Conservation (phyloP, 1,140 invertebrate genomes). For the Laupala kohalensis region DNA sequence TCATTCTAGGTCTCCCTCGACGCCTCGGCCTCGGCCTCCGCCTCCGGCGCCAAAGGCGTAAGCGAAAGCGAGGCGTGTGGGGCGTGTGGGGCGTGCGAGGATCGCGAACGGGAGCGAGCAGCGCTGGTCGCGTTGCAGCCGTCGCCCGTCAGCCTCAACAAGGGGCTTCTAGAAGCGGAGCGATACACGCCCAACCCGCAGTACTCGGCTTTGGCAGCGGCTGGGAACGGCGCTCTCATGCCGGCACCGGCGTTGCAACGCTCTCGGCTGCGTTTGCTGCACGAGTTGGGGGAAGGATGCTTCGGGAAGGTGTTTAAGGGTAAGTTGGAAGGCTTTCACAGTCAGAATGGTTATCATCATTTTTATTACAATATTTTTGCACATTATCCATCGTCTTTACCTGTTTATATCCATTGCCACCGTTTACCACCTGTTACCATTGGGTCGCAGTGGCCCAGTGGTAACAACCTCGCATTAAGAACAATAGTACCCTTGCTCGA, state of each 20-base stretch:
- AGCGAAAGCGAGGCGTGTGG: not conserved
- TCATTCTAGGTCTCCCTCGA: not conserved
- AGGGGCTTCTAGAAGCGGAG: slow-evolving; percentile 48
- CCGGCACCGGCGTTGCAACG: slow-evolving; percentile 45
- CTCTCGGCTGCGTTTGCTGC: slow-evolving; percentile 45
- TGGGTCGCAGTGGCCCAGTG: no score
- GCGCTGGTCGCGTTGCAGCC: slow-evolving; percentile 21
- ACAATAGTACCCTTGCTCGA: no score
- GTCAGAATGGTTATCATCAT: no score
- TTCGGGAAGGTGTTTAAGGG: slow-evolving; percentile 88
- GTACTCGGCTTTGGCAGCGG: slow-evolving; percentile 41
- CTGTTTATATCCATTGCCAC: no score
- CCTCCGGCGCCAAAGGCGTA: not conserved
- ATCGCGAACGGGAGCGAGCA: not conserved
- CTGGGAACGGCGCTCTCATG: slow-evolving; percentile 31
- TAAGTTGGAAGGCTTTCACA: no score
- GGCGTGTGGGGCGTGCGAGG: no score
- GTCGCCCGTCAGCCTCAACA: slow-evolving; percentile 39
- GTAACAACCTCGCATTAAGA: no score
- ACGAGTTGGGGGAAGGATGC: slow-evolving; percentile 78
- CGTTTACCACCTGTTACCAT: no score
- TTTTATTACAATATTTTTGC: no score
- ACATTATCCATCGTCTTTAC: no score
- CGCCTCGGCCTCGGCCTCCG: no score
- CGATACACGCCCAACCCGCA: slow-evolving; percentile 64